Percentiles rank a stretch among this genome's conserved stretches.
phyloP scores from a whole-genome alignment of 2,113 vertebrate species.

The Pelvicachromis taeniatus region DNA sequence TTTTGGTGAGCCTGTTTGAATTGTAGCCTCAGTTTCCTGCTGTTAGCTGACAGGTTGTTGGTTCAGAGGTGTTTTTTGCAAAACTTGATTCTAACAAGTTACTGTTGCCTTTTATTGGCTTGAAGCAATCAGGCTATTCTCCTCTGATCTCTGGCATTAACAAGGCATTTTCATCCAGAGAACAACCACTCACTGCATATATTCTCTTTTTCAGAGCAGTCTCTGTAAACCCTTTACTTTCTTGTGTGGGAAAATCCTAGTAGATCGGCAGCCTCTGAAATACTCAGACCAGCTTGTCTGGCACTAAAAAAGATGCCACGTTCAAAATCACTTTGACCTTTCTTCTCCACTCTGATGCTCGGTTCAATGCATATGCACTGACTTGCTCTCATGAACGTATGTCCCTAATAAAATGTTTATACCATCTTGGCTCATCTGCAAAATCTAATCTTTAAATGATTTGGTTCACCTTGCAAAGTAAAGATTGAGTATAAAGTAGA shows the following conservation, averaged over 20 bases:
- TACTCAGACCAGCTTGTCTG: neutral
- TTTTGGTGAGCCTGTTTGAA: neutral
- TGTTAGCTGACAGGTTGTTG: neutral
- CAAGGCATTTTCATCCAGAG: neutral
- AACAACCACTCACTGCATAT: neutral
- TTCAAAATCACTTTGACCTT: neutral
- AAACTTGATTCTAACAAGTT: neutral
- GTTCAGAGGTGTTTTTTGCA: rapidly evolving
- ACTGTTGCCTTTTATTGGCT: neutral
- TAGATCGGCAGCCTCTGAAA: neutral
- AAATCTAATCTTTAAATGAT: neutral
- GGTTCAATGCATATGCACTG: rapidly evolving
- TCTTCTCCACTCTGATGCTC: neutral
- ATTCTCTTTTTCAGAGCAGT: neutral
- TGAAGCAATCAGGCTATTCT: neutral
- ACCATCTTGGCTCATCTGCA: neutral
- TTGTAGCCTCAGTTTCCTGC: neutral
- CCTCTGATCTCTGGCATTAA: neutral
- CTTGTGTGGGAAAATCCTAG: neutral
- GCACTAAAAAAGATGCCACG: too few species aligned
- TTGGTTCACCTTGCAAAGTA: neutral
- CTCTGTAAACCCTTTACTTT: neutral
- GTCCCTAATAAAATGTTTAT: neutral
- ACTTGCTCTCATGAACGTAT: neutral
- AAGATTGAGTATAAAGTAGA: neutral